Evolutionary conservation across 1,140 invertebrate genomes (phyloP).

Genomic region (Caerostris darwini): DNA sequence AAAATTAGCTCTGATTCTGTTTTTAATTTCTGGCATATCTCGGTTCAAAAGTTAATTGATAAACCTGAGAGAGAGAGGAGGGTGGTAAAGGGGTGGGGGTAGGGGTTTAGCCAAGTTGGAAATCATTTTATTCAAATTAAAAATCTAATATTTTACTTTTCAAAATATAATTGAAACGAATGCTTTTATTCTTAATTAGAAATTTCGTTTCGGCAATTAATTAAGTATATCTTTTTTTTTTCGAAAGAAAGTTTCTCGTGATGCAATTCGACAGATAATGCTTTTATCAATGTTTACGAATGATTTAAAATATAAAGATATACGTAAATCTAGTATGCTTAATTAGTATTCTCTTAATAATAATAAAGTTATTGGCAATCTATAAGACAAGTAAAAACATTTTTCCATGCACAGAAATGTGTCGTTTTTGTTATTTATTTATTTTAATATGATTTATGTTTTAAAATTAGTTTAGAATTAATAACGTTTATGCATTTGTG

Average conservation of each 20-base stretch:
- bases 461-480: too few relatives aligned
- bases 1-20: slow-evolving; percentile 65
- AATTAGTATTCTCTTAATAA: too few relatives aligned
- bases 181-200: slow-evolving; percentile 37
- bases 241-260: not conserved
- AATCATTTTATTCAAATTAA: slow-evolving; percentile 49
- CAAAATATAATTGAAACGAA: slow-evolving; percentile 11
- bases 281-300: not conserved
- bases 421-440: too few relatives aligned
- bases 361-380: too few relatives aligned
- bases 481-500: too few relatives aligned
- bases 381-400: too few relatives aligned
- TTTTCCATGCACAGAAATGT: too few relatives aligned
- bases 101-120: not conserved
- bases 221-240: not conserved
- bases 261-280: not conserved
- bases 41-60: slow-evolving; percentile 48
- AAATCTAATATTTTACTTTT: slow-evolving; percentile 43
- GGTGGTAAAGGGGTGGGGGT: not conserved
- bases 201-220: slow-evolving; percentile 22
- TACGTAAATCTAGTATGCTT: too few relatives aligned
- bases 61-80: not conserved
- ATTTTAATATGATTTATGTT: too few relatives aligned
- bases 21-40: not conserved
- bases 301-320: not conserved